Base-by-base conservation (phyloP, 2,797 vertebrate species). In the Lates japonicus region DNA sequence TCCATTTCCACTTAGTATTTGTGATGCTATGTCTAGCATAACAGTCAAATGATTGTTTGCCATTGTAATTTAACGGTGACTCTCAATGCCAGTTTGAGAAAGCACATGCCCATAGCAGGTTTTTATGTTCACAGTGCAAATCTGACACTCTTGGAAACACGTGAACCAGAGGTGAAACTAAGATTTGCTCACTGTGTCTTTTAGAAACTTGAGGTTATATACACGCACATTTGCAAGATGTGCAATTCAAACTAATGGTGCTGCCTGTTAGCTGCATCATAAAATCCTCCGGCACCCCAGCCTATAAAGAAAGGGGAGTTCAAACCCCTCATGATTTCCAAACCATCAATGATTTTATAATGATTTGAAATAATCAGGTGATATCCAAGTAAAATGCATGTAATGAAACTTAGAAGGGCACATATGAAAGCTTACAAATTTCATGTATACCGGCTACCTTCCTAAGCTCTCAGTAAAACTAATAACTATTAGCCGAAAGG, bases 11-110 rank as follows among this genome's bases (percentile, higher is more conserved):
- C 33, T 70, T 55, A 16, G 13, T 64, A 29, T 52, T 67, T 48
- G 7, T 68, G 16, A 8, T 14, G 13, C 17, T 37, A 2, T 59
- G 59, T 37, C 16, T 41, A 12, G 55, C 52, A 25, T n/a, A 52
- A 54, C 48, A 29, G 48, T 82, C 83, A 82, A 74, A 74, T 68
- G 37, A 60, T 77, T 68, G n/a, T 52, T 63, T 55, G 44, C 52
- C 48, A 33, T 19, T 10, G 20, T 35, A 37, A 60, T 66, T 85
- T n/a, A 76, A 65, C 63, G 55, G 46, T 70, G 41, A 68, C 17
- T 14, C 9, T 49, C 8, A 1, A 7, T 37, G 48, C 20, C 49
- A 78, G 20, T 35, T n/a, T 72, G 52, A 82, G 80, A 58, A 22
- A 22, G 67, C 13, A 44, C n/a, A 39, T 41, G 63, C 35, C 67